Conservation (phyloP, 2,113 vertebrate species). For the Lathamus discolor region DNA sequence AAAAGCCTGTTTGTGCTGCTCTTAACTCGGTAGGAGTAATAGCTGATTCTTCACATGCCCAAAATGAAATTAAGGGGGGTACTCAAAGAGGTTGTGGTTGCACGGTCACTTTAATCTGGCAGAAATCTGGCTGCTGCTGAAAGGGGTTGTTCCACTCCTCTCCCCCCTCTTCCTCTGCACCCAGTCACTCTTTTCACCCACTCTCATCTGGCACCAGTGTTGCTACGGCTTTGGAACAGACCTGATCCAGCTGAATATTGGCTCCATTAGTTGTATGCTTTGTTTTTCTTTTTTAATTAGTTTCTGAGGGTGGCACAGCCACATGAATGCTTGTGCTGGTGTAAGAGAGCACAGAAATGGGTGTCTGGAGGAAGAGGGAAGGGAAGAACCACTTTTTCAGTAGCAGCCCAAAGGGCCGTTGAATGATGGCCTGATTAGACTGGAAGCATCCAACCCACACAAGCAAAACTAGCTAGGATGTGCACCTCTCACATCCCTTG, state of each 20-base stretch:
- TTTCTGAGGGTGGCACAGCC: background rate
- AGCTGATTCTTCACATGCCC: slow-evolving; percentile 38
- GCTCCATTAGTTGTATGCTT: background rate
- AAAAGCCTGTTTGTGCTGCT: slow-evolving; percentile 51
- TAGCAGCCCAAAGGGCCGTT: background rate
- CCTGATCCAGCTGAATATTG: background rate
- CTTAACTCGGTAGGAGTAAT: background rate
- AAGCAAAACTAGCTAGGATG: background rate
- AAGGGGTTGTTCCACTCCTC: background rate
- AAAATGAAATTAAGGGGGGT: slow-evolving; percentile 53
- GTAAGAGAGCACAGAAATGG: background rate
- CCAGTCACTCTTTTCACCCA: background rate
- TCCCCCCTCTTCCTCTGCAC: background rate
- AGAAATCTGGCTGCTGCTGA: slow-evolving; percentile 49
- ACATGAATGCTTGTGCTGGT: background rate
- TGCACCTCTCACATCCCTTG: background rate
- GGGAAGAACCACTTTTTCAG: background rate
- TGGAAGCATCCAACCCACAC: background rate
- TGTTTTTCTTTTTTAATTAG: background rate
- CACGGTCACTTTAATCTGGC: slow-evolving; percentile 49
- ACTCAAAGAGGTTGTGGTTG: slow-evolving; percentile 44
- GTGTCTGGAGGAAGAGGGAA: background rate
- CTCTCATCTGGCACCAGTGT: background rate
- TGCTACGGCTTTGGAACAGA: background rate
- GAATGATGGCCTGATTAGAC: background rate